phyloP scores from a whole-genome alignment of 1,140 invertebrate species.

The Cepaea nemoralis region DNA sequence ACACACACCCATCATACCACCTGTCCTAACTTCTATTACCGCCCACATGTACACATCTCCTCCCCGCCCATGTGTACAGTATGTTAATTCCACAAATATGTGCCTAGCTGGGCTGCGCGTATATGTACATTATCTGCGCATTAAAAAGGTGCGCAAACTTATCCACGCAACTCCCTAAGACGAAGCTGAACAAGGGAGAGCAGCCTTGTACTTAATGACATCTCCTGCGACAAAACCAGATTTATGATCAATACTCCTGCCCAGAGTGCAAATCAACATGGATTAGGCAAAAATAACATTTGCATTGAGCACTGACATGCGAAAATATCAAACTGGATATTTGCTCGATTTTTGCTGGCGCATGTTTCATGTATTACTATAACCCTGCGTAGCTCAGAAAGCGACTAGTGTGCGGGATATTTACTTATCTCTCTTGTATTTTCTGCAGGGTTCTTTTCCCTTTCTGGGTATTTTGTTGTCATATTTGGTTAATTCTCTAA shows the following conservation, averaged over 20 bases:
- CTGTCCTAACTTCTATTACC: no score
- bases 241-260: background rate
- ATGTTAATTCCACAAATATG: no score
- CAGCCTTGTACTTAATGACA: background rate
- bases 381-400: background rate
- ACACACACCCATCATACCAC: no score
- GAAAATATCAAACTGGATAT: background rate
- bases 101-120: no score
- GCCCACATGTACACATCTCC: no score
- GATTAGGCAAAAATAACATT: constrained; percentile 18
- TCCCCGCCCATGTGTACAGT: no score
- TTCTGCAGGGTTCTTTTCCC: no score
- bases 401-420: no score
- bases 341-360: background rate
- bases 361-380: background rate
- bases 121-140: no score
- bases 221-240: background rate
- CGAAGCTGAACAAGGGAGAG: background rate
- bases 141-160: background rate
- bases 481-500: no score
- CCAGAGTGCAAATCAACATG: constrained; percentile 12
- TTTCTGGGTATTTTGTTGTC: no score
- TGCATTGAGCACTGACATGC: background rate
- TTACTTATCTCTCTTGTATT: no score
- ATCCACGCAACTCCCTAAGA: background rate